Evolutionary conservation across 2,797 vertebrate genomes (phyloP), one percentile per base, ranked within the genome.

Genomic region (Macroramphosus scolopax): DNA sequence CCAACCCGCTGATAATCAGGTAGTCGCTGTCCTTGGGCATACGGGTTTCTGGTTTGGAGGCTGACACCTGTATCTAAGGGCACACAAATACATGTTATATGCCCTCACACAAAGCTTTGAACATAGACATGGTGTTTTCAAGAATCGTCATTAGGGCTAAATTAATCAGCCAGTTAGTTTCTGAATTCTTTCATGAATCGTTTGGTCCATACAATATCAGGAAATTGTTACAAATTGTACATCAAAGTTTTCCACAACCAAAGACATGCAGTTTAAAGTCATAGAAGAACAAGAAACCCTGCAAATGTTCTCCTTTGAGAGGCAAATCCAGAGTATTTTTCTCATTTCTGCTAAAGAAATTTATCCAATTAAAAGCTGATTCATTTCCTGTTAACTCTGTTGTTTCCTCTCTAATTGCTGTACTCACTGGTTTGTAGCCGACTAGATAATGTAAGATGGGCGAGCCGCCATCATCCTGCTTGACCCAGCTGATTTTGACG

Each of bases 381-480:
- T 44, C 3, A 26, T 18, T 20, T 8, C 11, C n/a, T n/a, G n/a
- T n/a, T n/a, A n/a, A n/a, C 15, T 16, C 25, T 17, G 25, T 22
- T 2, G 16, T 17, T 35, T 48, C 8, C 11, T 17, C 10, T 33
- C 22, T 14, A 1, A 43, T 34, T 2, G 0, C 11, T 12, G 39
- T 63, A 95, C 96, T 97, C 70, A 99, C 97, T 62, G 94, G 90
- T 84, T 91, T 93, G 79, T 95, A 97, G 56, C 87, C 92, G 84
- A 98, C 82, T 48, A 98, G 91, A 76, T 98, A 99, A 69, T 98
- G 95, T 42, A 92, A 83, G 70, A 99, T 97, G 3, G 95, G 94
- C 3, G 93, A 97, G 51, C 96, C 96, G 0, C 97, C 97, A 1
- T 99, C 97, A 2, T 99, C 97, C 81, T 99, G 97, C 83, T 96